Evolutionary conservation across 2,888 invertebrate genomes (phyloP).

Genomic region (Acronicta psi): DNA sequence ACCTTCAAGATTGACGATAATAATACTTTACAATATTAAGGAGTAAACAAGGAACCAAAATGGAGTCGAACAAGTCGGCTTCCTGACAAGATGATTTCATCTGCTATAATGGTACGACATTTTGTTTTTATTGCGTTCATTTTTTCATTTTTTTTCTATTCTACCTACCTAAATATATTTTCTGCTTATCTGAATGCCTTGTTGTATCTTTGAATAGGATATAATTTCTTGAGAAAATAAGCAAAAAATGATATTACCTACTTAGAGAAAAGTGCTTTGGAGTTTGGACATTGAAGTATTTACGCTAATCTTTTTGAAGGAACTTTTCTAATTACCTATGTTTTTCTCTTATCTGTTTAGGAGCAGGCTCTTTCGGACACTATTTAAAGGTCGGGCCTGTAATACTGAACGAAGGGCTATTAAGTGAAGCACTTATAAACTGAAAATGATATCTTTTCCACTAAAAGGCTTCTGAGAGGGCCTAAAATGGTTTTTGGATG

Average conservation of each 20-base stretch:
- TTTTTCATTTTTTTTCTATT: constrained; percentile 1
- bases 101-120: constrained; percentile 36
- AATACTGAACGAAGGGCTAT: constrained; percentile 1
- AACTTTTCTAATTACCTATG: constrained; percentile 19
- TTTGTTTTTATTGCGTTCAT: constrained; percentile 7
- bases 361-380: constrained; percentile 37
- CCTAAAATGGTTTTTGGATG: constrained; percentile 1
- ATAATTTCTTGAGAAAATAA: no score
- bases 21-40: background rate
- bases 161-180: background rate
- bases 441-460: constrained; percentile 2
- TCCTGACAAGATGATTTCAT: constrained; percentile 12
- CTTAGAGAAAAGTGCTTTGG: no score
- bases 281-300: no score
- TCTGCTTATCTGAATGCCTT: background rate
- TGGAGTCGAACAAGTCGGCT: constrained; percentile 29
- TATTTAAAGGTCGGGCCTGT: constrained; percentile 15
- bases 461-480: constrained; percentile 11
- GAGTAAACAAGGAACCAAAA: constrained; percentile 6
- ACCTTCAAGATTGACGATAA: constrained; percentile 12
- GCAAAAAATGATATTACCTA: no score
- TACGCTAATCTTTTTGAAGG: no score
- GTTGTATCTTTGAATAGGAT: no score
- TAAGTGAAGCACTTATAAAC: background rate
- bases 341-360: constrained; percentile 45